Evolutionary conservation across 2,888 invertebrate species (phyloP).

Genomic region (Argynnis bischoffii): DNA sequence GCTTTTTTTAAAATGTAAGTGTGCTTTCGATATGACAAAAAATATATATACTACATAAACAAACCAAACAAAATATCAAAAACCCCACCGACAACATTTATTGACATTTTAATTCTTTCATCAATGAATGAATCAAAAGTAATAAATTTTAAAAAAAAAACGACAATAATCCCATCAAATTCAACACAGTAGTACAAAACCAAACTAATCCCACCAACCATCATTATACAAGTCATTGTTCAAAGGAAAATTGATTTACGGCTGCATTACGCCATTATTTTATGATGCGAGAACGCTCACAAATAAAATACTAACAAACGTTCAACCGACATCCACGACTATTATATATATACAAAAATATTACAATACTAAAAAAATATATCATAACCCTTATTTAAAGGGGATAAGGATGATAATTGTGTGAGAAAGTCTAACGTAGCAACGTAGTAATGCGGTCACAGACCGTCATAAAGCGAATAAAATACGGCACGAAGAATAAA

Average conservation of each 20-base stretch:
- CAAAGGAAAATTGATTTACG: constrained; percentile 80
- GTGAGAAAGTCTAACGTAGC: constrained; percentile 30
- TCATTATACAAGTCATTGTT: constrained; percentile 77
- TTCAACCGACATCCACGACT: constrained; percentile 80
- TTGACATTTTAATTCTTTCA: too few species aligned
- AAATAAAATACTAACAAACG: constrained; percentile 82
- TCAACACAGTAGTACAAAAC: constrained; percentile 33
- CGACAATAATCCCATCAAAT: constrained; percentile 50
- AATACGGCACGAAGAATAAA: constrained; percentile 82
- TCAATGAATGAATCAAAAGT: constrained; percentile 37
- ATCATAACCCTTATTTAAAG: constrained; percentile 37
- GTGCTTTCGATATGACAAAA: too few species aligned
- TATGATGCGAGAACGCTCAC: constrained; percentile 80
- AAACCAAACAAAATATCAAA: neutral
- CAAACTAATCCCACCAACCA: constrained; percentile 56
- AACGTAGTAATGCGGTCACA: constrained; percentile 50
- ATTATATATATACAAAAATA: constrained; percentile 64
- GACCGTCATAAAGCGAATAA: constrained; percentile 82
- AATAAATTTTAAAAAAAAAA: constrained; percentile 53
- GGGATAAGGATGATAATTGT: constrained; percentile 50
- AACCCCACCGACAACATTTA: neutral
- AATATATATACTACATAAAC: neutral
- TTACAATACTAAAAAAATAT: constrained; percentile 34
- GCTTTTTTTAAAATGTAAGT: too few species aligned
- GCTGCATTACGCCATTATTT: constrained; percentile 81